phyloP scores from a whole-genome alignment of 2,113 vertebrate genomes.

The Sinocyclocheilus rhinocerous region DNA sequence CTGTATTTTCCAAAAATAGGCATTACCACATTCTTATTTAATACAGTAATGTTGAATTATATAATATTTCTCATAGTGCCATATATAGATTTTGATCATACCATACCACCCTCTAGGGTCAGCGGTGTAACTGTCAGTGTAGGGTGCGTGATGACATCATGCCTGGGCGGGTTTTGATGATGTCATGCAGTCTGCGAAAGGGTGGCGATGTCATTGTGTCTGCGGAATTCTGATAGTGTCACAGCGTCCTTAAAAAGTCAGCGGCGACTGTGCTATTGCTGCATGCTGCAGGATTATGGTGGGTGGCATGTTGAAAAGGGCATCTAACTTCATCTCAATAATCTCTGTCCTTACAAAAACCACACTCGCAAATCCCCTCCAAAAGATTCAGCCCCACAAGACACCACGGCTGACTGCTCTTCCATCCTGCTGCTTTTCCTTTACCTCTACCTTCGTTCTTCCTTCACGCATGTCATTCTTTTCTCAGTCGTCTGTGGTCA shows the following conservation, averaged over 20 bases:
- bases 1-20: not conserved
- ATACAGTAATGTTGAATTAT: not conserved
- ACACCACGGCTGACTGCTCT: conserved; percentile 28
- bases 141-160: conserved; percentile 30
- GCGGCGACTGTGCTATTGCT: not conserved
- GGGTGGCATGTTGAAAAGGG: conserved; percentile 13
- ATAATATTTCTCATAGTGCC: not conserved
- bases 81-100: not conserved
- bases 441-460: conserved; percentile 28
- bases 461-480: conserved; percentile 44
- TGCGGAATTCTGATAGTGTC: conserved; percentile 25
- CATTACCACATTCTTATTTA: not conserved
- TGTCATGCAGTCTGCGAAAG: not conserved
- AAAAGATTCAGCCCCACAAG: conserved; percentile 41
- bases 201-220: conserved; percentile 25
- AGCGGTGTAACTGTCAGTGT: not conserved
- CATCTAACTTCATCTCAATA: conserved; percentile 29
- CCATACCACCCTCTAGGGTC: not conserved
- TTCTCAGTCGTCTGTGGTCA: conserved; percentile 31
- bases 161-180: conserved; percentile 21
- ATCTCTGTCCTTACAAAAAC: conserved; percentile 27
- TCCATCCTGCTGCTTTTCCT: conserved; percentile 35
- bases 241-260: conserved; percentile 29
- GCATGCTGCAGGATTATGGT: not conserved
- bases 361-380: conserved; percentile 35